Evolutionary conservation across 2,888 invertebrate species (phyloP).

Genomic region (Hyles lineata): DNA sequence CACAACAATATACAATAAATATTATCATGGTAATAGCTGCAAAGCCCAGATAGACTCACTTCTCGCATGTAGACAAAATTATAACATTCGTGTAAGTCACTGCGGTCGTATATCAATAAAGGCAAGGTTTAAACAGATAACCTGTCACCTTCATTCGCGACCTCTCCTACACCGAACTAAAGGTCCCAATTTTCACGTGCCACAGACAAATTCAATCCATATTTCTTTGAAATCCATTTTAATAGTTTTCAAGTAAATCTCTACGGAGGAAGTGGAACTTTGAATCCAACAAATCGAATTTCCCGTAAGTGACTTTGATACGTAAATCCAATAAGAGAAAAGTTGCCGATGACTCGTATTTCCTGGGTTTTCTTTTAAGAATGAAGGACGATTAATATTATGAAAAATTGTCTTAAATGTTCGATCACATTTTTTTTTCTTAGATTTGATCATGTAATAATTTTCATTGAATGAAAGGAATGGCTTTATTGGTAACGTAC

Average conservation of each 20-base stretch:
- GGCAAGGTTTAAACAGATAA: no score
- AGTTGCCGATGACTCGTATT: constrained; percentile 7
- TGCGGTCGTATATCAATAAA: no score
- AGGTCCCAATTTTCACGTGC: not conserved
- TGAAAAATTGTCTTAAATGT: not conserved
- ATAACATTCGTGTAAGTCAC: no score
- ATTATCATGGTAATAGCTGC: no score
- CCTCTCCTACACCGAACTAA: not conserved
- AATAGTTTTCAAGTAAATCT: not conserved
- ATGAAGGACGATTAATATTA: not conserved
- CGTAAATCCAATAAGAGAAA: constrained; percentile 34
- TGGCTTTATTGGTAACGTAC: no score
- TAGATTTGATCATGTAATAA: not conserved
- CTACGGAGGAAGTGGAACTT: not conserved
- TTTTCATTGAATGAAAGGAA: no score
- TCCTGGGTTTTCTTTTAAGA: not conserved
- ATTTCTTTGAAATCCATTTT: not conserved
- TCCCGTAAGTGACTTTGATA: constrained; percentile 9
- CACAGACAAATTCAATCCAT: not conserved
- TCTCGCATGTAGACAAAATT: no score
- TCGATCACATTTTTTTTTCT: not conserved
- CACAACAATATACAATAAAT: no score
- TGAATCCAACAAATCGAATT: not conserved
- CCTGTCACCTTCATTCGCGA: no score
- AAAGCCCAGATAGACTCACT: no score